Evolutionary conservation across 2,113 vertebrate genomes (phyloP), one percentile per base, ranked within the genome.

Genomic region (Pardalotus punctatus): DNA sequence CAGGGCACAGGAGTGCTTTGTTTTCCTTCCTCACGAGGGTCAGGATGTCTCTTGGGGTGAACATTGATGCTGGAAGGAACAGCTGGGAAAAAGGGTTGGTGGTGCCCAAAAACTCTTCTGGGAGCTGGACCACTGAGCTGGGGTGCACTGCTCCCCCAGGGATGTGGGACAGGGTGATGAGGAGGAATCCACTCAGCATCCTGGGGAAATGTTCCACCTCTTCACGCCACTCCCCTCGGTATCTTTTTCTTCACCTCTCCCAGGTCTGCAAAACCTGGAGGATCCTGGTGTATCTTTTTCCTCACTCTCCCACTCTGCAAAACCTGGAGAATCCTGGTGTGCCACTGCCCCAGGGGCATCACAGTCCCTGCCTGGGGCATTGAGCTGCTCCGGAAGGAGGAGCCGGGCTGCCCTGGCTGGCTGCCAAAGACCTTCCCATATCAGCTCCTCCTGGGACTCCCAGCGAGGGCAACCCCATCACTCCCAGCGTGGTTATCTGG

Each of bases 401-500:
- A 33, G 14, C 4, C 2, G 22, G 18, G 22, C 36, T 43, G 28
- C 15, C 4, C 22, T 22, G 22, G 14, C 24, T 16, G 22, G 18
- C 24, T 16, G 10, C 64, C n/a, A 9, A 6, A 28, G 19, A 24
- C 19, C 10, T 22, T 36, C 14, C 29, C 33, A 3, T 14, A 11
- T 22, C 43, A 50, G 17, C 7, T 60, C 25, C 54, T 28, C 12
- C 12, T 1, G 2, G 21, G 6, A 35, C 3, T 4, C 14, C 5
- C 21, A 20, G 11, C 1, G 2, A 2, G n/a, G 14, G 20, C 29
- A 33, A 33, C 12, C 22, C 25, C 25, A 7, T 5, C 4, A n/a
- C 5, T 8, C 16, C 6, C 8, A 13, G 9, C 0, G 2, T 1
- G 23, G 3, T 9, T 20, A 13, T 5, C 0, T 0, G 22, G 3